These are phyloP conservation scores for Gallinago jamesoni DNA, from an alignment of 2,113 vertebrate genomes.

Conservation along the genomic window DNA sequence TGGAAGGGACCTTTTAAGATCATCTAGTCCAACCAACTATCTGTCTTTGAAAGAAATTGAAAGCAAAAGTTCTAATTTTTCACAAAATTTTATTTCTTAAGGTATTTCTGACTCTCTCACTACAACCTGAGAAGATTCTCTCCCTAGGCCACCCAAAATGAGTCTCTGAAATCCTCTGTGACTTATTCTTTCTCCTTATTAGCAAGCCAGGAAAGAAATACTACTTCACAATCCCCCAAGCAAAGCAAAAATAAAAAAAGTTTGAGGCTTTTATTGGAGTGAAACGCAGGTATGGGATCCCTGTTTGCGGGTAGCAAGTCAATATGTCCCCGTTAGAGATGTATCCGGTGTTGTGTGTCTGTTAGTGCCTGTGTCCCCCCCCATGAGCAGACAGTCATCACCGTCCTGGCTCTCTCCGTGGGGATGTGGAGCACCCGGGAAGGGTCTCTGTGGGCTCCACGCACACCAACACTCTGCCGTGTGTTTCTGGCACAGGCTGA, in stretches of 20 bases:
- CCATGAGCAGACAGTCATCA: neutral
- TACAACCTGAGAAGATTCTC: neutral
- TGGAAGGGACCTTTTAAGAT: too few species aligned
- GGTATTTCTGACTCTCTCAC: neutral
- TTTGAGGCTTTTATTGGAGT: neutral
- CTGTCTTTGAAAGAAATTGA: neutral
- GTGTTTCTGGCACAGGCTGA: neutral
- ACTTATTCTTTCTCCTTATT: neutral
- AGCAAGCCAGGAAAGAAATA: neutral
- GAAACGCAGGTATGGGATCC: neutral
- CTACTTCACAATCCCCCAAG: neutral
- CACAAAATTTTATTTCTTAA: neutral
- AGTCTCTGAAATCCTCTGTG: neutral
- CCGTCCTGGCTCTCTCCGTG: accelerated
- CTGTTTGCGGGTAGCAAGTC: neutral
- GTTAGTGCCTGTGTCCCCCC: neutral
- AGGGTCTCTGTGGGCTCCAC: neutral
- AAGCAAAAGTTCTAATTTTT: neutral
- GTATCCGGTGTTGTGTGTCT: accelerated
- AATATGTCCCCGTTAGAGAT: too few species aligned
- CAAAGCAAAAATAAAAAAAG: neutral
- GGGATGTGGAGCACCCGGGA: neutral
- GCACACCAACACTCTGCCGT: accelerated
- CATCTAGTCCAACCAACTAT: neutral
- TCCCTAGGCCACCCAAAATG: neutral